Conservation (phyloP, 2,113 vertebrate genomes). For the Hyperoodon ampullatus region DNA sequence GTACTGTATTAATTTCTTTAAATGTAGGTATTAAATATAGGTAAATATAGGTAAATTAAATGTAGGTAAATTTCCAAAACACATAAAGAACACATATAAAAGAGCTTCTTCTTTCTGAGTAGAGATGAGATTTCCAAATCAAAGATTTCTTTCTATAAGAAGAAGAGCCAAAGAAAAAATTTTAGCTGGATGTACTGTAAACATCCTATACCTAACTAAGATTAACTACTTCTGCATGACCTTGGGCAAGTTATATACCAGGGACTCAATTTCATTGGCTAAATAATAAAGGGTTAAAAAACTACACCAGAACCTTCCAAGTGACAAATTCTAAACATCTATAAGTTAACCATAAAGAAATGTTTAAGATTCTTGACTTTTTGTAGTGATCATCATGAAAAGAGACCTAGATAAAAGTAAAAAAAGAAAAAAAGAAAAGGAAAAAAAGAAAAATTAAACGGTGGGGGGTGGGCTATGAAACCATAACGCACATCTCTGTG, state of each 20-base stretch:
- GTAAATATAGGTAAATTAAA: too few species aligned
- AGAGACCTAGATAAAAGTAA: neutral
- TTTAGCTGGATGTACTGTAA: neutral
- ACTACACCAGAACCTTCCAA: neutral
- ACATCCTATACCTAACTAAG: neutral
- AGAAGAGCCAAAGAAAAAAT: neutral
- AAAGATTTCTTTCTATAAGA: neutral
- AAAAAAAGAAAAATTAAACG: neutral
- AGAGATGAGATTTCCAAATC: neutral
- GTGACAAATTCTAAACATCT: neutral
- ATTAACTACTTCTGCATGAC: neutral
- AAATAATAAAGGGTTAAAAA: neutral
- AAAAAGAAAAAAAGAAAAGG: neutral
- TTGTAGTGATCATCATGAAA: neutral
- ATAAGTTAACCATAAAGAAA: neutral
- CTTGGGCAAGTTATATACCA: neutral
- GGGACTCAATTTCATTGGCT: neutral
- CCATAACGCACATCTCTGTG: neutral
- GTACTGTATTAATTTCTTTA: neutral
- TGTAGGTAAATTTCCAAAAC: conserved; percentile 34
- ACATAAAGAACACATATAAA: neutral
- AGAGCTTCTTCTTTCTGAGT: neutral
- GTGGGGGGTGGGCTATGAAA: neutral
- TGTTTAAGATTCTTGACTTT: conserved; percentile 2
- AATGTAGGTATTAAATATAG: neutral